These are phyloP conservation scores for Leptodactylus fuscus DNA, from an alignment of 2,113 vertebrate genomes.

Conservation along the genomic window DNA sequence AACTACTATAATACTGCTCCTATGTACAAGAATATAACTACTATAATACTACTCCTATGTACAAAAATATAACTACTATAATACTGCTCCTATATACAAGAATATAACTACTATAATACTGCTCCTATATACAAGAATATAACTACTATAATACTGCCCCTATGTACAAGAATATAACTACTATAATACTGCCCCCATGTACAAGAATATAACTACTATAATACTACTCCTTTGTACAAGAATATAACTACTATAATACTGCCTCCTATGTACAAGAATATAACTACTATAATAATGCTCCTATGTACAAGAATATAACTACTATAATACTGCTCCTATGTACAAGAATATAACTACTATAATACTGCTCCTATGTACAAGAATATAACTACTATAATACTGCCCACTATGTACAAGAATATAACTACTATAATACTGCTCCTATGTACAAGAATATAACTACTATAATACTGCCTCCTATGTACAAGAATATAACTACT, in stretches of 20 bases:
- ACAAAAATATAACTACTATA: too few relatives aligned
- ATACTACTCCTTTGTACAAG: not conserved
- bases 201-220: not conserved
- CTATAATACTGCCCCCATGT: not conserved
- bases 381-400: conserved; percentile 1
- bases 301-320: not conserved
- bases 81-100: not conserved
- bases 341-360: conserved; percentile 8
- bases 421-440: not conserved
- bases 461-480: not conserved
- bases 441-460: not conserved
- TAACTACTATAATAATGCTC: not conserved
- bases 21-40: too few relatives aligned
- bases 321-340: not conserved
- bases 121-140: too few relatives aligned
- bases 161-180: too few relatives aligned
- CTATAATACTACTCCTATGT: too few relatives aligned
- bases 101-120: not conserved
- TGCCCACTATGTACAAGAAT: not conserved
- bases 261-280: not conserved
- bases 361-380: not conserved
- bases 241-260: conserved; percentile 7
- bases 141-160: too few relatives aligned
- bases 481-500: not conserved
- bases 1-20: too few relatives aligned